Evolutionary conservation across 2,888 invertebrate species (phyloP).

Genomic region (Clepsis dumicolana): DNA sequence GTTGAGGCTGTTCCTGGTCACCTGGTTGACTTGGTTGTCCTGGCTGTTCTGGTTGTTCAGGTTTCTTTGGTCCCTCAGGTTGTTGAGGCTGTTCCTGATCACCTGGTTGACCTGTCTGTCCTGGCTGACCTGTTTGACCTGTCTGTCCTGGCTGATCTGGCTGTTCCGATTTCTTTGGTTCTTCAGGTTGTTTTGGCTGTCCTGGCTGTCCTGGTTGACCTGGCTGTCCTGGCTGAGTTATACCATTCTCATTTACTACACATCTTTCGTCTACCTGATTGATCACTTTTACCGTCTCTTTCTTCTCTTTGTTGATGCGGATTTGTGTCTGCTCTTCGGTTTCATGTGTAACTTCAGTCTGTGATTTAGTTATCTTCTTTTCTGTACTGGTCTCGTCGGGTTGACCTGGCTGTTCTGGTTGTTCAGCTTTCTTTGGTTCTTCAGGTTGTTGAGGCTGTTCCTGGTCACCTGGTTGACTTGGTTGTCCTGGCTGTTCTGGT

Average conservation of each 20-base stretch:
- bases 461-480: not conserved
- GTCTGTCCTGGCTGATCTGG: constrained; percentile 3
- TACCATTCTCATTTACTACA: no score
- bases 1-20: not conserved
- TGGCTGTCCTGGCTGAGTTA: not conserved
- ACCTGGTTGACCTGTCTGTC: not conserved
- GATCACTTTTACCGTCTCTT: no score
- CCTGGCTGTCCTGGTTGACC: constrained; percentile 19
- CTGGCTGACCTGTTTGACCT: not conserved
- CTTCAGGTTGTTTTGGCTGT: not conserved
- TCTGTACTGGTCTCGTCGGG: no score
- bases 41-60: constrained; percentile 5
- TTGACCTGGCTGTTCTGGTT: not conserved
- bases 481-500: not conserved
- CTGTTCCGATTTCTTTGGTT: not conserved
- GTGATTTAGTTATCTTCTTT: no score
- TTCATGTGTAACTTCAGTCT: no score
- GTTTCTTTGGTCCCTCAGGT: not conserved
- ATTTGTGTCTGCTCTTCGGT: no score
- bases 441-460: constrained; percentile 4
- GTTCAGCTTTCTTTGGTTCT: not conserved
- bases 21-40: not conserved
- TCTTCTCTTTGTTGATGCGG: no score
- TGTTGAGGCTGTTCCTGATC: not conserved
- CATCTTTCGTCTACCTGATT: no score